phyloP scores from a whole-genome alignment of 2,888 invertebrate species.

The Tipula vernalis region DNA sequence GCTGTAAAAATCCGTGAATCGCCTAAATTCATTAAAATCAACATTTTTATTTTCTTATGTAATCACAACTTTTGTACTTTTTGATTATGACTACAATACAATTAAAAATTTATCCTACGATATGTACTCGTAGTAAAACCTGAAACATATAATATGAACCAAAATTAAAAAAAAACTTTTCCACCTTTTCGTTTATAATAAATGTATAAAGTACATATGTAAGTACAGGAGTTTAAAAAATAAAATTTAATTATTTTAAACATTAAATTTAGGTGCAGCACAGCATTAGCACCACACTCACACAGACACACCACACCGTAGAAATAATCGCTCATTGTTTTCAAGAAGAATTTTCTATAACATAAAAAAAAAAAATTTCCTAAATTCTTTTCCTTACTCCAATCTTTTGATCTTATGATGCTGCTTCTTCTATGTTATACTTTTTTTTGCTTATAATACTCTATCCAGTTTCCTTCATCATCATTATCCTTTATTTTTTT shows the following conservation, averaged over 20 bases:
- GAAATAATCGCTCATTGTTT: background rate
- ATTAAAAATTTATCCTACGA: background rate
- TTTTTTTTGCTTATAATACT: background rate
- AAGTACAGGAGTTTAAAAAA: background rate
- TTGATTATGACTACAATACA: background rate
- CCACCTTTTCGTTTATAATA: background rate
- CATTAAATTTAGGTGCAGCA: background rate
- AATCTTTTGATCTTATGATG: background rate
- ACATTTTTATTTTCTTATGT: background rate
- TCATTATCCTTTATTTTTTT: background rate
- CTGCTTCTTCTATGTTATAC: background rate
- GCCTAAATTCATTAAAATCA: background rate
- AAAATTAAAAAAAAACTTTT: background rate
- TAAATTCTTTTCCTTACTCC: background rate
- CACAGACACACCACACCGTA: background rate
- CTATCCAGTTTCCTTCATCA: background rate
- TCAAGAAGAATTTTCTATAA: background rate
- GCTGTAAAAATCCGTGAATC: background rate
- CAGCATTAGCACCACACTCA: background rate
- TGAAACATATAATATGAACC: background rate
- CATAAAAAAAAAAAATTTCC: background rate
- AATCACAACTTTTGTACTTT: background rate
- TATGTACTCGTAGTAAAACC: background rate
- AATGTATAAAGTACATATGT: background rate
- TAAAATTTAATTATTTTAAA: background rate